Evolutionary conservation across 2,113 vertebrate genomes (phyloP).

Genomic region (Saimiri boliviensis): DNA sequence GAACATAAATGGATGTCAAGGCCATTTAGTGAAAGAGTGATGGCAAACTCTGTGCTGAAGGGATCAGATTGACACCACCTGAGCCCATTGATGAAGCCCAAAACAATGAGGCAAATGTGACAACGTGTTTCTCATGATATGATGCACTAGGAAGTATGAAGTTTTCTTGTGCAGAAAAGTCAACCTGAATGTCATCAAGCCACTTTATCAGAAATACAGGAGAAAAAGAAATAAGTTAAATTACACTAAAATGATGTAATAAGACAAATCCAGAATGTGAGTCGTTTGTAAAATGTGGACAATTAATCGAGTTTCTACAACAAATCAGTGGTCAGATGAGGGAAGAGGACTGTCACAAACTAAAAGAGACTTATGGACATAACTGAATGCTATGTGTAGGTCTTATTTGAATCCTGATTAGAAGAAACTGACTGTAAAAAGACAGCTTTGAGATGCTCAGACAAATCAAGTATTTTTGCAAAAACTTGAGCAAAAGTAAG

Average conservation of each 20-base stretch:
- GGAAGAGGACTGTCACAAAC: neutral
- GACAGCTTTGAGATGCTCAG: neutral
- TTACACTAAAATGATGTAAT: neutral
- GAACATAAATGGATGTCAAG: neutral
- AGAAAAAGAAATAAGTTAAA: neutral
- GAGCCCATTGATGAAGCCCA: neutral
- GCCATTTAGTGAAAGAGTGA: neutral
- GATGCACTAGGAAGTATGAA: neutral
- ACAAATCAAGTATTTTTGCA: constrained; percentile 9
- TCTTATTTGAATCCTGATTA: neutral
- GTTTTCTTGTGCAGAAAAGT: neutral
- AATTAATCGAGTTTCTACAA: neutral
- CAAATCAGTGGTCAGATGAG: neutral
- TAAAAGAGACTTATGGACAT: neutral
- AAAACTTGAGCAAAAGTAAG: neutral
- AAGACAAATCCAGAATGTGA: neutral
- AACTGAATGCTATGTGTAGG: neutral
- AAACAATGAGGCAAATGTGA: neutral
- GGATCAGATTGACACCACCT: neutral
- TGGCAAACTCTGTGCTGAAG: neutral
- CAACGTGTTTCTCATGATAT: neutral
- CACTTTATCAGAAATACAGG: neutral
- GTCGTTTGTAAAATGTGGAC: neutral
- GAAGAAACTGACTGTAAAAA: neutral
- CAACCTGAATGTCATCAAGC: neutral